Evolutionary conservation across 2,888 invertebrate species (phyloP).

Genomic region (Steinernema carpocapsae): DNA sequence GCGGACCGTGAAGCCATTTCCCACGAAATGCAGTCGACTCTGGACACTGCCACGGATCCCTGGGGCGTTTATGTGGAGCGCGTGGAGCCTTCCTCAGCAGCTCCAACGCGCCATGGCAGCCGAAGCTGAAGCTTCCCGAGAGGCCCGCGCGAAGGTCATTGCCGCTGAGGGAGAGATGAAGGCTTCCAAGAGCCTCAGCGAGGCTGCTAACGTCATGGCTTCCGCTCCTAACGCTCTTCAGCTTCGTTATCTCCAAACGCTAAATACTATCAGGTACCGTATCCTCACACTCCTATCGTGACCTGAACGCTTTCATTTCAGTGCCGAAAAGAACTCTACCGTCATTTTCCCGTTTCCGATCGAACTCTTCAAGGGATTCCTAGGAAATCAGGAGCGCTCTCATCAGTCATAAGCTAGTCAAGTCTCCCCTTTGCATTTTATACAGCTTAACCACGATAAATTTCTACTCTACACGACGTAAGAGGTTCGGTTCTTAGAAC

Average conservation of each 20-base stretch:
- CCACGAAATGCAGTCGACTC: constrained; percentile 67
- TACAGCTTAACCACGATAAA: too few relatives aligned
- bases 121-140: constrained; percentile 87
- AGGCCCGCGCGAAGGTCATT: constrained; percentile 77
- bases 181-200: constrained; percentile 88
- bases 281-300: too few relatives aligned
- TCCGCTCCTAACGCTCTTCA: constrained; percentile 95
- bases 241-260: constrained; percentile 88
- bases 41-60: constrained; percentile 71
- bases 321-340: constrained; percentile 66
- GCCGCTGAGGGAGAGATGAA: constrained; percentile 87
- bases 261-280: constrained; percentile 71
- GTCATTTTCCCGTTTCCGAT: constrained; percentile 67
- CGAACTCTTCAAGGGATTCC: constrained; percentile 69
- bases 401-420: too few relatives aligned
- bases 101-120: constrained; percentile 90
- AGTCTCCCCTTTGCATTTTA: too few relatives aligned
- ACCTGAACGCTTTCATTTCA: constrained; percentile 42
- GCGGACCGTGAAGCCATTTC: constrained; percentile 94
- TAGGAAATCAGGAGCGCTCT: too few relatives aligned
- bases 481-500: too few relatives aligned
- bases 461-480: too few relatives aligned
- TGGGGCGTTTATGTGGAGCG: constrained; percentile 72
- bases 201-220: constrained; percentile 89
- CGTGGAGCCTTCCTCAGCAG: constrained; percentile 81